These are phyloP conservation scores for Trachymyrmex cornetzi DNA, from an alignment of 1,140 invertebrate genomes.

Conservation along the genomic window DNA sequence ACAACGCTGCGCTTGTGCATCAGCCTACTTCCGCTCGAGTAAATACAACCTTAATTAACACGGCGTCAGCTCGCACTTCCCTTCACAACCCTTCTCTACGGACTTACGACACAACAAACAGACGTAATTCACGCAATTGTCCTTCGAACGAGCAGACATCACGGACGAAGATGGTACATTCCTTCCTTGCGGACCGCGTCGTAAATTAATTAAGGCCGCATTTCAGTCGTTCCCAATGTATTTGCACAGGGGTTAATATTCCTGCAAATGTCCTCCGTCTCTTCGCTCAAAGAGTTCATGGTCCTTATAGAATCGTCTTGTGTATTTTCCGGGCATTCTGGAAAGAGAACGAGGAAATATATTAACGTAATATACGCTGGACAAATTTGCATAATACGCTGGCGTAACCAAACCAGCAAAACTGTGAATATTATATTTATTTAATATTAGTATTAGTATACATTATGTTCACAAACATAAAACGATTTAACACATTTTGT, in stretches of 20 bases:
- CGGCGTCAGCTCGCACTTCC: conserved; percentile 74
- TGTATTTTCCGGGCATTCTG: background rate
- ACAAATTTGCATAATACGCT: conserved; percentile 30
- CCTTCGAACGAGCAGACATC: conserved; percentile 62
- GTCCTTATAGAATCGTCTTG: conserved; percentile 11
- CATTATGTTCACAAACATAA: background rate
- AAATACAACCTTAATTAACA: conserved; percentile 82
- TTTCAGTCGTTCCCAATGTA: conserved; percentile 55
- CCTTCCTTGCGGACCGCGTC: conserved; percentile 58
- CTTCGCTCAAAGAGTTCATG: conserved; percentile 50
- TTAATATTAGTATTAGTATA: background rate
- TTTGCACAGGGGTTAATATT: conserved; percentile 57
- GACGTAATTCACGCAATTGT: conserved; percentile 77
- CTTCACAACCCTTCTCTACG: conserved; percentile 60
- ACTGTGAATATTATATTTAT: background rate
- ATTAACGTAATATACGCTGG: conserved; percentile 33
- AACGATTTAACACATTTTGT: background rate
- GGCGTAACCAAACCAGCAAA: background rate
- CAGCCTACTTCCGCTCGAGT: conserved; percentile 77
- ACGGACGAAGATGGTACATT: conserved; percentile 51
- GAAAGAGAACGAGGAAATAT: conserved; percentile 24
- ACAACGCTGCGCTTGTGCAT: conserved; percentile 65
- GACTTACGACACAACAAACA: conserved; percentile 79
- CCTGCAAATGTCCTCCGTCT: conserved; percentile 22
- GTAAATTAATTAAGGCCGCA: conserved; percentile 61